Evolutionary conservation across 2,888 invertebrate genomes (phyloP).

Genomic region (Ormia ochracea): DNA sequence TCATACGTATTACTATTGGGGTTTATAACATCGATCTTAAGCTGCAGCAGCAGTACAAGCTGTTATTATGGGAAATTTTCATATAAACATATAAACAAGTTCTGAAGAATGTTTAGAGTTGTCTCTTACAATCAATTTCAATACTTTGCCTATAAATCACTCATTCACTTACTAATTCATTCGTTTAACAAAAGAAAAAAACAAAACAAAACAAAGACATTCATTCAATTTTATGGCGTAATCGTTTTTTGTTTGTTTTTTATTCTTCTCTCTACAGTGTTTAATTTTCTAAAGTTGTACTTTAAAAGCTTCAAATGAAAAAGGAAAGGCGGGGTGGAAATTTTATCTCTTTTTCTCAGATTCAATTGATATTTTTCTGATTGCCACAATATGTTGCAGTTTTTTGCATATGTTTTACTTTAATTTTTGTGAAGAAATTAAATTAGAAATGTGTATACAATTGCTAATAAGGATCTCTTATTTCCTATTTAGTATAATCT

Average conservation of each 20-base stretch:
- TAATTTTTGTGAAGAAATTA: no score
- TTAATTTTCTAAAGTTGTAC: constrained; percentile 7
- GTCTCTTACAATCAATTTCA: constrained; percentile 71
- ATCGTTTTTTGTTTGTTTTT: background rate
- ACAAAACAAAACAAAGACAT: constrained; percentile 51
- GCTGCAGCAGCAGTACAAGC: background rate
- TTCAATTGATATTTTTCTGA: constrained; percentile 23
- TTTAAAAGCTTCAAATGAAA: constrained; percentile 16
- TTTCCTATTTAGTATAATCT: no score
- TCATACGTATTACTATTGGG: constrained; percentile 40
- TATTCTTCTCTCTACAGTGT: background rate
- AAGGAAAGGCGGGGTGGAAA: constrained; percentile 47
- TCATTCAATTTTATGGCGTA: constrained; percentile 58
- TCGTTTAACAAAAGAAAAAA: constrained; percentile 50
- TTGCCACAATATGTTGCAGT: constrained; percentile 44
- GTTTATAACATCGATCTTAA: background rate
- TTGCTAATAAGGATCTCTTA: no score
- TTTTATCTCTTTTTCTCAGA: constrained; percentile 36
- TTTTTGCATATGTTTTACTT: no score
- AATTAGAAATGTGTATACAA: no score
- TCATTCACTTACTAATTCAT: constrained; percentile 67
- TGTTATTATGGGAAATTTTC: constrained; percentile 16
- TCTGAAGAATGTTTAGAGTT: constrained; percentile 53
- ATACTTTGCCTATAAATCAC: constrained; percentile 73
- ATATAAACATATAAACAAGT: constrained; percentile 25